These are phyloP conservation scores for Ctenochaetus hawaiiensis DNA, from an alignment of 2,797 vertebrate species.

Conservation along the genomic window DNA sequence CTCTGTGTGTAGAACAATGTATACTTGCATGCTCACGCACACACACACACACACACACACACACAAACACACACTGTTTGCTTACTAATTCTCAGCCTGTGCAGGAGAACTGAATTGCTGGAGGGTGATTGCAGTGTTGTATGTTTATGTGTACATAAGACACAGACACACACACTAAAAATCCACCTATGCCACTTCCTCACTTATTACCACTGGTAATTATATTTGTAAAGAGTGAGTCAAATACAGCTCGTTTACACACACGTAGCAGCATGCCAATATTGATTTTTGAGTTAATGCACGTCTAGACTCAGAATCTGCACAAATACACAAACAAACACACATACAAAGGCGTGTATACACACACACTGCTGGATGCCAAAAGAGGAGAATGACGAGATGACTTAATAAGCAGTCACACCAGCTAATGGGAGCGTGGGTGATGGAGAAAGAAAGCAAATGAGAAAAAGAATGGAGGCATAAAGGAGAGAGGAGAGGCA, in stretches of 20 bases:
- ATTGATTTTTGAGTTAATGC: slow-evolving; percentile 67
- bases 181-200: slow-evolving; percentile 32
- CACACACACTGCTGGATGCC: slow-evolving; percentile 47
- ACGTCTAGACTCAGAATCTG: slow-evolving; percentile 63
- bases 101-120: slow-evolving; percentile 35
- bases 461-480: slow-evolving; percentile 57
- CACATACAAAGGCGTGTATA: slow-evolving; percentile 14
- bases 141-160: not conserved
- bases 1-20: slow-evolving; percentile 30
- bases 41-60: slow-evolving; percentile 1
- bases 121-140: slow-evolving; percentile 30
- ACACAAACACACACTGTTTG: slow-evolving; percentile 23
- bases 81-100: slow-evolving; percentile 30
- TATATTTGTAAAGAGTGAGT: slow-evolving; percentile 43
- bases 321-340: slow-evolving; percentile 41
- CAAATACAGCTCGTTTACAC: slow-evolving; percentile 51
- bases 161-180: not conserved
- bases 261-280: slow-evolving; percentile 50
- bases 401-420: slow-evolving; percentile 82
- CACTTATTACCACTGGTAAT: slow-evolving; percentile 38
- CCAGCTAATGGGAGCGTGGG: slow-evolving; percentile 74
- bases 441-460: slow-evolving; percentile 66
- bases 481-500: slow-evolving; percentile 30
- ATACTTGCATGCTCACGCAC: slow-evolving; percentile 2
- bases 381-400: slow-evolving; percentile 67